These are phyloP conservation scores for Urocyon cinereoargenteus DNA, from an alignment of 2,797 vertebrate genomes.

Conservation along the genomic window DNA sequence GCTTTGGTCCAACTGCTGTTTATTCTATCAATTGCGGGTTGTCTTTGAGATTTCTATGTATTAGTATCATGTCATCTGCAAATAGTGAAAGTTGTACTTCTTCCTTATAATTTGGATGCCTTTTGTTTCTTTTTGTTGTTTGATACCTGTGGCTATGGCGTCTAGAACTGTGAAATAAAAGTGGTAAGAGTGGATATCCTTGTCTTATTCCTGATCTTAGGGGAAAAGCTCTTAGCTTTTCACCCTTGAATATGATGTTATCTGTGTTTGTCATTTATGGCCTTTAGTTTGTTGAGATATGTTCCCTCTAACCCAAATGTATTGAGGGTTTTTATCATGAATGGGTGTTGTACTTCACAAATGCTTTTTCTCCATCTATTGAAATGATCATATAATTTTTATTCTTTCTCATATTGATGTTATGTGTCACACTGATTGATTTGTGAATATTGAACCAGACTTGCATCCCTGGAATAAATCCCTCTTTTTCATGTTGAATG, in stretches of 20 bases:
- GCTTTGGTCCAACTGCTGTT: not conserved
- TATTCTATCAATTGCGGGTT: not conserved
- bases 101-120: not conserved
- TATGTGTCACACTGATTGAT: not conserved
- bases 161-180: not conserved
- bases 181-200: too few relatives aligned
- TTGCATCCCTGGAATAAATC: not conserved
- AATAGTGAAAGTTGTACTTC: not conserved
- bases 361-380: not conserved
- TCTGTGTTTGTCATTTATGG: not conserved
- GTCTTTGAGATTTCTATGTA: not conserved
- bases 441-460: not conserved
- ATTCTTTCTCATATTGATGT: not conserved
- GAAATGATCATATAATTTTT: not conserved
- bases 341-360: not conserved
- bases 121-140: not conserved
- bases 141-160: not conserved
- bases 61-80: not conserved
- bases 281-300: not conserved
- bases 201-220: not conserved
- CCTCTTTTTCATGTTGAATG: not conserved
- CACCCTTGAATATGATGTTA: not conserved
- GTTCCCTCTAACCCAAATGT: not conserved
- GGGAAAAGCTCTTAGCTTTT: not conserved
- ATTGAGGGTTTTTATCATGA: not conserved